Base-by-base conservation (phyloP, 2,888 invertebrate species). In the Scaptodrosophila latifasciaeformis region DNA sequence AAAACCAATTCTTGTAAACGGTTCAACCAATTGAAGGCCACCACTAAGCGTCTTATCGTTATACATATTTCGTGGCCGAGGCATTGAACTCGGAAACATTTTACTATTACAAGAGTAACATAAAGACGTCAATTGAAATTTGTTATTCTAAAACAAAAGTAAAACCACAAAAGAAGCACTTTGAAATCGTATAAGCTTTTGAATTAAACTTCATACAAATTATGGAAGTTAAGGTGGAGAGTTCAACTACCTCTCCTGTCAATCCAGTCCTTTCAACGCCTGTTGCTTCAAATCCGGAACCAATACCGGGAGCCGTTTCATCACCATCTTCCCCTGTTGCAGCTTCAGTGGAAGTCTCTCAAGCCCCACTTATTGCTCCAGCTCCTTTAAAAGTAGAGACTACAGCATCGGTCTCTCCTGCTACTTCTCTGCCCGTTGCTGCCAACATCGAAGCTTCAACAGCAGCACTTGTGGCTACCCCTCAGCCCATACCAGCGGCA, bases 1-100 rank as follows among this genome's bases (percentile, higher is more conserved):
- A 12, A 3, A n/a, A 34, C 15, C 5, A 4, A 9, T 34, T 24
- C 44, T 34, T 27, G n/a, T 1, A 13, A 43, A 44, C 17, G 56
- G 59, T 47, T 43, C 55, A 52, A 55, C 54, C 24, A 24, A 18
- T 4, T 31, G 40, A 80, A 62, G 80, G 80, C 24, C 60, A 45
- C 40, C 18, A 30, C 17, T 43, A 44, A 54, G 29, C 53, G 37
- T 12, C 45, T 53, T 59, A 52, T 34, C 18, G 2, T 48, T 34
- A 10, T 13, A 34, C 34, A 13, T 34, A n/a, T 34, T 18, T 24
- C n/a, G n/a, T 30, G 6, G 29, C 18, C 18, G 5, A 27, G 27
- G 9, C 27, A 27, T 27, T 27, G 27, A 5, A 27, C 9, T 27
- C 27, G 27, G 5, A 27, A 27, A n/a, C n/a, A n/a, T n/a, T n/a